phyloP scores from a whole-genome alignment of 2,797 vertebrate genomes.

The Pseudocheirus occidentalis region DNA sequence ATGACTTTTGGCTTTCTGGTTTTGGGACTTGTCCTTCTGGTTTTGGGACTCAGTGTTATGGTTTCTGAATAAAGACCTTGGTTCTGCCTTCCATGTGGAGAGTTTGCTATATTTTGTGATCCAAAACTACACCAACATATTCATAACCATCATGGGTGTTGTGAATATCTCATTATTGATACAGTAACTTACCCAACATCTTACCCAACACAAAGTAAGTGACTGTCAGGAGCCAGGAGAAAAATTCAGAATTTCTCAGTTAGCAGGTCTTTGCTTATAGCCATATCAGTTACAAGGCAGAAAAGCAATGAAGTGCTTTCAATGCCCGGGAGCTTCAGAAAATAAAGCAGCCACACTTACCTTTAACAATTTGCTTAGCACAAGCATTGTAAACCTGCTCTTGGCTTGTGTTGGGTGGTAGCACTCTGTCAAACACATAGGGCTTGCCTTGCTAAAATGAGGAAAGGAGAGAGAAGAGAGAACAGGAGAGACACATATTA shows the following conservation, averaged over 20 bases:
- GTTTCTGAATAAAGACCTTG: no score
- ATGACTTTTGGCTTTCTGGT: no score
- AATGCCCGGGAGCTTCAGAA: conserved; percentile 62
- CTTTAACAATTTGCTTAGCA: conserved; percentile 95
- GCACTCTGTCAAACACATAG: conserved; percentile 91
- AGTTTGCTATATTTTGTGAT: no score
- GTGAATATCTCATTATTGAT: no score
- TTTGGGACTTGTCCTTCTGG: no score
- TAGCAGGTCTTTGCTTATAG: conserved; percentile 51
- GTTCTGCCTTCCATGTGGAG: no score
- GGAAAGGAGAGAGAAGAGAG: conserved; percentile 50
- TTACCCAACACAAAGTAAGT: conserved; percentile 46
- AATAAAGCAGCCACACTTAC: conserved; percentile 81
- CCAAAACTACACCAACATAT: no score
- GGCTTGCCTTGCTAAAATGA: conserved; percentile 89
- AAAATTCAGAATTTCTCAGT: conserved; percentile 68
- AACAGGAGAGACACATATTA: conserved; percentile 45
- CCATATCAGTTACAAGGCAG: conserved; percentile 42
- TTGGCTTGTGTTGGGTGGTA: conserved; percentile 91
- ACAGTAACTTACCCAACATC: conserved; percentile 42
- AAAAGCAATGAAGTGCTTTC: conserved; percentile 66
- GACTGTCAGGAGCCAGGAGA: conserved; percentile 44
- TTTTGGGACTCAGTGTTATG: no score
- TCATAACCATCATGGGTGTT: no score
- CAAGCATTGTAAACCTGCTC: conserved; percentile 93